Percentiles rank a stretch among this genome's conserved stretches.
Conservation (phyloP, 2,113 vertebrate genomes). For the Prunella himalayana region DNA sequence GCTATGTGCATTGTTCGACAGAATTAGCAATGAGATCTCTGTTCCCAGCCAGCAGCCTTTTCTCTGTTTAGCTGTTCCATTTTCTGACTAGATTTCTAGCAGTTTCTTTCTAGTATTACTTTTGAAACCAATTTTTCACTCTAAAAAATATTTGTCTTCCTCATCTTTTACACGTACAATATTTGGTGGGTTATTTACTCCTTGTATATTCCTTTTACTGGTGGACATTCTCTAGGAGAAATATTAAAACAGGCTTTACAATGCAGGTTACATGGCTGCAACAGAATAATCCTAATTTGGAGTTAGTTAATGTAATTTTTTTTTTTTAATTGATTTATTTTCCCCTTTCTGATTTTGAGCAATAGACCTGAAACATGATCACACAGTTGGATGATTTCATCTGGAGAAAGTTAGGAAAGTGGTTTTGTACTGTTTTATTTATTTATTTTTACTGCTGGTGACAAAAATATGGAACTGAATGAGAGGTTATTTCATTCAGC, state of each 20-base stretch:
- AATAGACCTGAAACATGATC: neutral
- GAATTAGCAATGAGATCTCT: neutral
- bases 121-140: neutral
- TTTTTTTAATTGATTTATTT: neutral
- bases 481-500: conserved; percentile 42
- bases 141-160: neutral
- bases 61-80: neutral
- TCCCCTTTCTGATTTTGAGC: neutral
- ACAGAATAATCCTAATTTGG: neutral
- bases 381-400: neutral
- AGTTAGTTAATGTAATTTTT: neutral
- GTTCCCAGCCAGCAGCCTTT: neutral
- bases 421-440: neutral
- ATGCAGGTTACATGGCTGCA: neutral
- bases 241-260: neutral
- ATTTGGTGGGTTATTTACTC: neutral
- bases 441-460: neutral
- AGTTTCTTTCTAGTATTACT: neutral
- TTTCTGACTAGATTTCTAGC: neutral
- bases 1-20: neutral
- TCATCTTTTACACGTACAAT: neutral
- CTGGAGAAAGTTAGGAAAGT: neutral
- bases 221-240: neutral
- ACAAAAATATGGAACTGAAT: conserved; percentile 32
- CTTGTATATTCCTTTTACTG: neutral